These are phyloP conservation scores for Sabatieria punctata DNA, from an alignment of 2,888 invertebrate species.

Conservation along the genomic window DNA sequence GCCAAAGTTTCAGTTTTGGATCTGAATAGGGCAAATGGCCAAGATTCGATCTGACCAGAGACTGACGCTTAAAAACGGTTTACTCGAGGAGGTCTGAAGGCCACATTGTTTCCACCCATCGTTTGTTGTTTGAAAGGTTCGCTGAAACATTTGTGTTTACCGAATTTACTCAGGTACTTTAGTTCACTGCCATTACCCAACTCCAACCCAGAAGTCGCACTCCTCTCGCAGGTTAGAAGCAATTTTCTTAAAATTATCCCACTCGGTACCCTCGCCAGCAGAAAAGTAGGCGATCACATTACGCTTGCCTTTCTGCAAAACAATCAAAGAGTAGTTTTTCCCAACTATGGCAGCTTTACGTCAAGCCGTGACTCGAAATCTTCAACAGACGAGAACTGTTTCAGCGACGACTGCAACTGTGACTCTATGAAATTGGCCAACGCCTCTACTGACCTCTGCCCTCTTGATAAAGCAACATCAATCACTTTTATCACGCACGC, in stretches of 20 bases:
- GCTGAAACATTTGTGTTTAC: constrained; percentile 17
- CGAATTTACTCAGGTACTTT: too few relatives aligned
- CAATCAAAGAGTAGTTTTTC: constrained; percentile 9
- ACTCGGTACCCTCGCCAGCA: constrained; percentile 57
- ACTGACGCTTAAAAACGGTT: too few relatives aligned
- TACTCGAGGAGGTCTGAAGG: constrained; percentile 27
- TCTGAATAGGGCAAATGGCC: too few relatives aligned
- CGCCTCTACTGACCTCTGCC: constrained; percentile 69
- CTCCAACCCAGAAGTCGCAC: constrained; percentile 77
- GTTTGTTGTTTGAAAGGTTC: constrained; percentile 22
- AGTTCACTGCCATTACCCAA: too few relatives aligned
- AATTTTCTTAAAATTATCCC: constrained; percentile 51
- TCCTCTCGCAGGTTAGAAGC: constrained; percentile 81
- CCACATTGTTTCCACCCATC: constrained; percentile 22
- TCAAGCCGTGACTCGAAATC: constrained; percentile 53
- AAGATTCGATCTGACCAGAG: too few relatives aligned
- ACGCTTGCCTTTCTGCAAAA: constrained; percentile 43
- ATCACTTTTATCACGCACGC: too few relatives aligned
- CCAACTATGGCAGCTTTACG: constrained; percentile 36
- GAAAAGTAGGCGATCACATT: constrained; percentile 39
- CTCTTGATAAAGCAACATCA: too few relatives aligned
- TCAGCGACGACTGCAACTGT: constrained; percentile 67
- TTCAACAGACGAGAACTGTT: constrained; percentile 53
- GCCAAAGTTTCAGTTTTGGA: too few relatives aligned
- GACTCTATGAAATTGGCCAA: constrained; percentile 70